A percentile compares a stretch with the other conserved stretches of the same genome.
phyloP scores from a whole-genome alignment of 2,113 vertebrate species.

The Pseudorectes ferrugineus region DNA sequence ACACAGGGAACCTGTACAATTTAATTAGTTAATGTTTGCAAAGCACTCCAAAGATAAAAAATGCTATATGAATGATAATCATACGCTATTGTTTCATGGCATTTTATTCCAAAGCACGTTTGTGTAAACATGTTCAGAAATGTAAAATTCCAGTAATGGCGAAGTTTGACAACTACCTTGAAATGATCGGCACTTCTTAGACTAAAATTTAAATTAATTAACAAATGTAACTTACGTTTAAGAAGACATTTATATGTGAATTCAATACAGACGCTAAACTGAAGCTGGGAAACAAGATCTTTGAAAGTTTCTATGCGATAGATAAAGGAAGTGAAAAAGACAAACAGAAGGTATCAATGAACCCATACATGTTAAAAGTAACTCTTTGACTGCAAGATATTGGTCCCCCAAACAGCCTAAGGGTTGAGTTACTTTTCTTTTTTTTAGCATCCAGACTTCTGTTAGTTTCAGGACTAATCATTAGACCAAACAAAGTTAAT shows the following conservation, averaged over 20 bases:
- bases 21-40: slow-evolving; percentile 38
- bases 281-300: not conserved
- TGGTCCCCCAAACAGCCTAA: not conserved
- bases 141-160: not conserved
- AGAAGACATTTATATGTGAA: not conserved
- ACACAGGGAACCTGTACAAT: not conserved
- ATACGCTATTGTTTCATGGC: not conserved
- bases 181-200: not conserved
- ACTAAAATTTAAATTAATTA: not conserved
- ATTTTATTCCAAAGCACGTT: not conserved
- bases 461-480: not conserved
- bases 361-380: not conserved
- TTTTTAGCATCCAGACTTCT: not conserved
- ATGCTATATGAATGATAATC: not conserved
- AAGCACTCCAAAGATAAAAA: slow-evolving; percentile 9
- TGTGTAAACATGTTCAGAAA: not conserved
- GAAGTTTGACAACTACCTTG: not conserved
- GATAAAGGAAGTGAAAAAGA: not conserved
- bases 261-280: not conserved
- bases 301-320: not conserved
- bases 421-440: not conserved
- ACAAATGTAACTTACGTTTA: not conserved
- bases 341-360: not conserved
- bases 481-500: not conserved
- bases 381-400: not conserved